phyloP scores from a whole-genome alignment of 1,140 invertebrate species.

The Phortica variegata region DNA sequence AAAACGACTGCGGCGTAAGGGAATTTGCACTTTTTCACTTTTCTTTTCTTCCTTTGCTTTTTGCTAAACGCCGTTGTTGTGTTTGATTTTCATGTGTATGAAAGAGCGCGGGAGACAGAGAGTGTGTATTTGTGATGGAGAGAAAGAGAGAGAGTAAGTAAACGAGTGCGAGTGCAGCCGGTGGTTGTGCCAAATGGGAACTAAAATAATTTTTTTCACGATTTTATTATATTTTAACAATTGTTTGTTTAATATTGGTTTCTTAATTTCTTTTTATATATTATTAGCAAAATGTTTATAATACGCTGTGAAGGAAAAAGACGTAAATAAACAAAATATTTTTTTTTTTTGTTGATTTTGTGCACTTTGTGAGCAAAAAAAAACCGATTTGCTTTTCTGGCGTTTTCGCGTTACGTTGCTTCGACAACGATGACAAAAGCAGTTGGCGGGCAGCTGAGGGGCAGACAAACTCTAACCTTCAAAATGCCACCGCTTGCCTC shows the following conservation, averaged over 20 bases:
- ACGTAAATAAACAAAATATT: conserved; percentile 22
- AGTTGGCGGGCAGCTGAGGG: too few species aligned
- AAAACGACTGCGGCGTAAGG: conserved; percentile 46
- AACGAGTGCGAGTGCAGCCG: conserved; percentile 17
- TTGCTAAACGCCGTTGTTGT: too few species aligned
- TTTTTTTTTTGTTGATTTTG: neutral
- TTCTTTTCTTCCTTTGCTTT: too few species aligned
- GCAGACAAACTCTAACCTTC: conserved; percentile 20
- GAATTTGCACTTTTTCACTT: conserved; percentile 13
- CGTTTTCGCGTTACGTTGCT: conserved; percentile 9
- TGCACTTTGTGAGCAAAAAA: neutral
- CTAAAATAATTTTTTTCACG: too few species aligned
- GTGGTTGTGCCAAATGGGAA: conserved; percentile 16
- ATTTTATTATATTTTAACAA: too few species aligned
- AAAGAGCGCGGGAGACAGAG: too few species aligned
- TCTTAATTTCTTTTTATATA: too few species aligned
- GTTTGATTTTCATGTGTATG: conserved; percentile 2
- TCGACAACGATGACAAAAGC: conserved; percentile 4
- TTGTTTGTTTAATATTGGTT: too few species aligned
- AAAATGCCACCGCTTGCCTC: too few species aligned
- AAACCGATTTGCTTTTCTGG: neutral
- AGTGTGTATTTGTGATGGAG: too few species aligned
- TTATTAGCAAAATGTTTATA: conserved; percentile 23
- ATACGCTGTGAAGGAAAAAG: conserved; percentile 19
- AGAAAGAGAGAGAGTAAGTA: too few species aligned